A percentile compares a stretch with the other conserved stretches of the same genome.
Conservation (phyloP, 2,797 vertebrate genomes). For the Pachyuromys duprasi region DNA sequence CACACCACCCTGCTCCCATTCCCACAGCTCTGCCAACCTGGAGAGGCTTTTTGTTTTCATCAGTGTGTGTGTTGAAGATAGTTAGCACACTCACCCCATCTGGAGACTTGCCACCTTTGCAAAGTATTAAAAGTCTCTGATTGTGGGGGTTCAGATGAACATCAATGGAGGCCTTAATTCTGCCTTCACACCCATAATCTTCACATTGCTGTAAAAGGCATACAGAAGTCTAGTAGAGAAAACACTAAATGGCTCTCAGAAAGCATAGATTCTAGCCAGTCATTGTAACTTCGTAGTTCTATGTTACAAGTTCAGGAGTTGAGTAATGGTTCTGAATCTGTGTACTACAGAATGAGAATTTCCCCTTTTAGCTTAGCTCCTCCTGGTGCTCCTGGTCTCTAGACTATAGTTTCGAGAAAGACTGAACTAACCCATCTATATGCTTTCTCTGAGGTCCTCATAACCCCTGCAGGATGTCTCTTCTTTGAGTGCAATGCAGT, state of each 20-base stretch:
- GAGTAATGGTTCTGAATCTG: background rate
- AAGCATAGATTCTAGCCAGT: background rate
- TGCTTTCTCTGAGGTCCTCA: background rate
- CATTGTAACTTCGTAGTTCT: background rate
- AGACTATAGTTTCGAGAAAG: background rate
- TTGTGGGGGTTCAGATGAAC: background rate
- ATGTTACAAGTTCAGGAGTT: background rate
- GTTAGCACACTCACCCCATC: background rate
- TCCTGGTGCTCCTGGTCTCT: background rate
- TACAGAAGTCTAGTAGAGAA: background rate
- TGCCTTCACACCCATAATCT: background rate
- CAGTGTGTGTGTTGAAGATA: background rate
- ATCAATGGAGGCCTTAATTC: background rate
- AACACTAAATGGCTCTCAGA: background rate
- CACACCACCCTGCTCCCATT: background rate
- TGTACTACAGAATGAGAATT: background rate
- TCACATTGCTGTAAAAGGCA: background rate
- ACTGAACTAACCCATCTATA: background rate
- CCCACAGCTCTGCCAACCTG: background rate
- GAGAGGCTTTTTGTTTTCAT: background rate
- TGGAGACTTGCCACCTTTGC: background rate
- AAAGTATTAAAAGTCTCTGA: background rate
- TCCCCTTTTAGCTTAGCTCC: background rate
- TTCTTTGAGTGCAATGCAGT: background rate
- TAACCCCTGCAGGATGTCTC: background rate